These are phyloP conservation scores for Andrena minutula DNA, from an alignment of 2,888 invertebrate genomes.

Conservation along the genomic window DNA sequence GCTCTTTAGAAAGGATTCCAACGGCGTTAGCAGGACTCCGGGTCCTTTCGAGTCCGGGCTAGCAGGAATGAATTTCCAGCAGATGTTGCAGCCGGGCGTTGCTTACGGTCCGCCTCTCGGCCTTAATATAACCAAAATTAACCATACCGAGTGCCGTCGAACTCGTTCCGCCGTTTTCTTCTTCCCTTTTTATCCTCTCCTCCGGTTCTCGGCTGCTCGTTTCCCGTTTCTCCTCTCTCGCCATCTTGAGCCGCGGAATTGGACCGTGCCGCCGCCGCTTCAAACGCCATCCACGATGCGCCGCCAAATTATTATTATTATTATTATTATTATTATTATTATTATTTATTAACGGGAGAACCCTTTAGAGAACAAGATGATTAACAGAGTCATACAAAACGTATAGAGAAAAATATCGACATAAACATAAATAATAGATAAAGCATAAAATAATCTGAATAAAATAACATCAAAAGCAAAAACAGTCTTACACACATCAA, in stretches of 20 bases:
- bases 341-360: too few species aligned
- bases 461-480: too few species aligned
- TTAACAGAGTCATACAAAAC: too few species aligned
- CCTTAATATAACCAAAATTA: slow-evolving; percentile 76
- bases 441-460: too few species aligned
- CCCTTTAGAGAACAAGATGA: too few species aligned
- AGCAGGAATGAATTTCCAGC: slow-evolving; percentile 66
- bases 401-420: too few species aligned
- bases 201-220: slow-evolving; percentile 20
- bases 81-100: slow-evolving; percentile 69
- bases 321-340: too few species aligned
- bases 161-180: slow-evolving; percentile 52
- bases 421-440: too few species aligned
- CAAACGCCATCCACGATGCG: slow-evolving; percentile 16
- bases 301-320: slow-evolving; percentile 59
- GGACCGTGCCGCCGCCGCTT: slow-evolving; percentile 41
- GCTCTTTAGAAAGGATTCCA: slow-evolving; percentile 65
- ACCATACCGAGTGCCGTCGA: slow-evolving; percentile 65
- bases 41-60: slow-evolving; percentile 60
- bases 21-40: slow-evolving; percentile 54
- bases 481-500: too few species aligned
- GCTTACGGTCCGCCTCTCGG: slow-evolving; percentile 72
- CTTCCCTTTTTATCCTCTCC: slow-evolving; percentile 22
- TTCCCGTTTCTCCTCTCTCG: slow-evolving; percentile 42
- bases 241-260: slow-evolving; percentile 61